A percentile compares a stretch with the other conserved stretches of the same genome.
Conservation (phyloP, 2,888 invertebrate genomes). For the Andrena bucephala region DNA sequence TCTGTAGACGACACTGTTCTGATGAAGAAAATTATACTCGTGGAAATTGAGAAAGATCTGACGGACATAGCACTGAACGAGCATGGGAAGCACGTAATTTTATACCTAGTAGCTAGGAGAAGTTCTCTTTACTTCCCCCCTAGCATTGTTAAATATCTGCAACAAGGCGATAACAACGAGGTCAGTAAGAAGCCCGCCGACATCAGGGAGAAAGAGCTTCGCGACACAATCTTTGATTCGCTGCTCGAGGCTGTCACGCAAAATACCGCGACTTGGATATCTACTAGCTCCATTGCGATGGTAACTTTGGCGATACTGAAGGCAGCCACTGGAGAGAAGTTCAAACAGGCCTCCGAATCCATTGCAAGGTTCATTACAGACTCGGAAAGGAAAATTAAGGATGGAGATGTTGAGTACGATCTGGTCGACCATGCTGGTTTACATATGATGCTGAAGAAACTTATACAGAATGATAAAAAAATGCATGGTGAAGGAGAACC, state of each 20-base stretch:
- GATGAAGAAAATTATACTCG: slow-evolving; percentile 92
- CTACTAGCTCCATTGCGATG: slow-evolving; percentile 88
- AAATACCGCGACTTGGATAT: slow-evolving; percentile 90
- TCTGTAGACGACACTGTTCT: slow-evolving; percentile 96
- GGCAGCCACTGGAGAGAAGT: slow-evolving; percentile 86
- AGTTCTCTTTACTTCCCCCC: slow-evolving; percentile 94
- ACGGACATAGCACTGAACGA: slow-evolving; percentile 91
- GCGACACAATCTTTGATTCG: slow-evolving; percentile 88
- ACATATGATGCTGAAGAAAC: slow-evolving; percentile 91
- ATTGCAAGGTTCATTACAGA: slow-evolving; percentile 85
- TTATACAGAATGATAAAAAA: slow-evolving; percentile 88
- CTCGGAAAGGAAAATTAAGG: slow-evolving; percentile 86
- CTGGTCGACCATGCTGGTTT: slow-evolving; percentile 91
- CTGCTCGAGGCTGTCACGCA: slow-evolving; percentile 87
- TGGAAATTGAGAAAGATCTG: slow-evolving; percentile 88
- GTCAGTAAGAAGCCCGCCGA: slow-evolving; percentile 90
- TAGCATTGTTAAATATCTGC: slow-evolving; percentile 90
- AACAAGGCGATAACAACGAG: slow-evolving; percentile 90
- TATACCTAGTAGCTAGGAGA: slow-evolving; percentile 94
- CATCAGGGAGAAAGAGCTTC: slow-evolving; percentile 89
- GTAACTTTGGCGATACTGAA: slow-evolving; percentile 90
- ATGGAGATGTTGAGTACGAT: slow-evolving; percentile 81
- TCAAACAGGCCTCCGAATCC: slow-evolving; percentile 84
- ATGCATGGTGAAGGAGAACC: slow-evolving; percentile 81
- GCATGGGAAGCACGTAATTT: slow-evolving; percentile 94